phyloP scores from a whole-genome alignment of 2,888 invertebrate genomes.

The Resseliella maxima region DNA sequence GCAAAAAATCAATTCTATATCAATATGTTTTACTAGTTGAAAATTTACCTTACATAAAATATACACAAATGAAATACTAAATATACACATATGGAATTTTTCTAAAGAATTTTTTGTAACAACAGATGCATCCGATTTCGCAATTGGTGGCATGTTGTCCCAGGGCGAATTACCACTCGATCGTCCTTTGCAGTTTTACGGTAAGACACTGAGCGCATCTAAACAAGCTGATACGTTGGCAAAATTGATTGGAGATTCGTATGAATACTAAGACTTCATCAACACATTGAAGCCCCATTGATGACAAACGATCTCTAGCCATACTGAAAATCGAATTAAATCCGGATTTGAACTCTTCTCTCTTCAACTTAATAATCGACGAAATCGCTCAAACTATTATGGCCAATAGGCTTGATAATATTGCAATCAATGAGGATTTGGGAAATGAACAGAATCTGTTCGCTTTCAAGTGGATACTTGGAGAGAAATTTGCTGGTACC shows the following conservation, averaged over 20 bases:
- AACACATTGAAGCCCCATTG: background rate
- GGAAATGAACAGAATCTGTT: background rate
- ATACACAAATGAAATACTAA: too few species aligned
- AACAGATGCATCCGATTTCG: background rate
- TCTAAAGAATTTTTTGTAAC: background rate
- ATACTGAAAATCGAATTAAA: background rate
- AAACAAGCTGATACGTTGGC: background rate
- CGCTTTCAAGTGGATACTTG: background rate
- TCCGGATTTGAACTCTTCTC: background rate
- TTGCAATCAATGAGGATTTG: background rate
- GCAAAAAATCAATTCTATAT: too few species aligned
- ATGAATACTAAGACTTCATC: background rate
- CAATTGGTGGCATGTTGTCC: background rate
- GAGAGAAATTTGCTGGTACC: background rate
- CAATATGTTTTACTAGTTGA: too few species aligned
- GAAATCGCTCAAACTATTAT: background rate
- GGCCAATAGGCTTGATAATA: background rate
- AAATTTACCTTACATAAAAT: too few species aligned
- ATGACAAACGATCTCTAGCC: background rate
- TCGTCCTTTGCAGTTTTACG: background rate
- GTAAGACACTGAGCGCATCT: slow-evolving; percentile 59
- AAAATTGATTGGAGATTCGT: background rate
- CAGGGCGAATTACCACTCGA: slow-evolving; percentile 34
- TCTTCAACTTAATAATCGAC: background rate
- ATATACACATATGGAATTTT: too few species aligned